A percentile compares a stretch with the other conserved stretches of the same genome.
Evolutionary conservation across 2,797 vertebrate species (phyloP).

Genomic region (Melanotaenia nigrans): DNA sequence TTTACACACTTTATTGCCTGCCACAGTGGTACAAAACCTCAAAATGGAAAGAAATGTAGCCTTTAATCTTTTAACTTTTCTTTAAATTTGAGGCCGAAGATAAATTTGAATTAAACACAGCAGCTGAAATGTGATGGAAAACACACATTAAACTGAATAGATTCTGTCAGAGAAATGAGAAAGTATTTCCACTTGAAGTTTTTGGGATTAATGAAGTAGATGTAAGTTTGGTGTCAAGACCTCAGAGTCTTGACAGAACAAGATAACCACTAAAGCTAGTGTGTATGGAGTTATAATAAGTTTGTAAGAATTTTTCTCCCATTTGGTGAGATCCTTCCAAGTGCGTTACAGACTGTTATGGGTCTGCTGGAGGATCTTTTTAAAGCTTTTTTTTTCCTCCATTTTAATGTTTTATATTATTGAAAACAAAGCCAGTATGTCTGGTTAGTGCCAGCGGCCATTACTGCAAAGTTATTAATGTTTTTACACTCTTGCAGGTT

Average conservation of each 20-base stretch:
- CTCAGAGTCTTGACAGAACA: not conserved
- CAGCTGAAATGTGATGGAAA: not conserved
- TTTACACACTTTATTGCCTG: not conserved
- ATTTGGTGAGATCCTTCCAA: slow-evolving; percentile 43
- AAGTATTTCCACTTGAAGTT: not conserved
- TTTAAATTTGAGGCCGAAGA: not conserved
- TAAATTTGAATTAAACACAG: not conserved
- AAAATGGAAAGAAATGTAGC: not conserved
- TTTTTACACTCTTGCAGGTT: slow-evolving; percentile 20
- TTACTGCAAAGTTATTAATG: slow-evolving; percentile 1
- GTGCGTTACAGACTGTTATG: slow-evolving; percentile 56
- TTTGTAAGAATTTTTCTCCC: slow-evolving; percentile 6
- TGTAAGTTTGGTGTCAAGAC: not conserved
- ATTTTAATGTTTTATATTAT: slow-evolving; percentile 51
- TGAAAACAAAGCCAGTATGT: slow-evolving; percentile 29
- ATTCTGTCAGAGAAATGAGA: not conserved
- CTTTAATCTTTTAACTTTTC: not conserved
- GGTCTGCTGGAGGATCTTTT: slow-evolving; percentile 43
- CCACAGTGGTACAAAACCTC: not conserved
- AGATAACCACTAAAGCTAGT: slow-evolving; percentile 3
- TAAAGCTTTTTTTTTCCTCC: slow-evolving; percentile 11
- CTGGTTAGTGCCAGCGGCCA: slow-evolving; percentile 58
- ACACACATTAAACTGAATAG: not conserved
- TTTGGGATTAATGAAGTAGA: not conserved
- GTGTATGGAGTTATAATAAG: slow-evolving; percentile 14